phyloP scores from a whole-genome alignment of 2,113 vertebrate species.

The Ceuthmochares aereus region DNA sequence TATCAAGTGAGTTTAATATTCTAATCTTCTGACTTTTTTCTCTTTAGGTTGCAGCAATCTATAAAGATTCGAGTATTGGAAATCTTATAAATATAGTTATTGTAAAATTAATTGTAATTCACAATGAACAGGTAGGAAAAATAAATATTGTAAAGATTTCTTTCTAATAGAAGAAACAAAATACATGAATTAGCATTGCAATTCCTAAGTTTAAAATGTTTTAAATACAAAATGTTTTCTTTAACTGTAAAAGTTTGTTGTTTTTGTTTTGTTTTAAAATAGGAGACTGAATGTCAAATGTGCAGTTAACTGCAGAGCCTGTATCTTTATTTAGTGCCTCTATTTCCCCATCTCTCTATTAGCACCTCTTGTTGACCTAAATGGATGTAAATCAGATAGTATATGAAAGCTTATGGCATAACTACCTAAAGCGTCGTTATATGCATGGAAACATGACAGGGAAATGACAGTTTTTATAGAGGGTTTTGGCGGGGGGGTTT shows the following conservation, averaged over 20 bases:
- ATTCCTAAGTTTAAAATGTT: background rate
- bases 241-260: background rate
- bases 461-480: background rate
- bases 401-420: background rate
- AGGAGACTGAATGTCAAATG: background rate
- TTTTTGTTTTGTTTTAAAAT: background rate
- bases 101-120: conserved; percentile 92
- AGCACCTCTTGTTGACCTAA: background rate
- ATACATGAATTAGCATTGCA: background rate
- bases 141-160: background rate
- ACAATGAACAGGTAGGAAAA: conserved; percentile 91
- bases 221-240: background rate
- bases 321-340: background rate
- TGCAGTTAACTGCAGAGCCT: background rate
- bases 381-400: background rate
- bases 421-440: background rate
- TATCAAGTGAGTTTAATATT: background rate
- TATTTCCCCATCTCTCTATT: background rate
- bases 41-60: conserved; percentile 93
- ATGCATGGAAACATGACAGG: background rate
- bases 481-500: background rate
- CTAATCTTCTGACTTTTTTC: background rate
- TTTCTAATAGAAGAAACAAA: background rate
- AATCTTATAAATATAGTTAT: conserved; percentile 97
- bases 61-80: conserved; percentile 94